Conservation (phyloP, 1,140 invertebrate genomes). For the Drosophila neocordata region DNA sequence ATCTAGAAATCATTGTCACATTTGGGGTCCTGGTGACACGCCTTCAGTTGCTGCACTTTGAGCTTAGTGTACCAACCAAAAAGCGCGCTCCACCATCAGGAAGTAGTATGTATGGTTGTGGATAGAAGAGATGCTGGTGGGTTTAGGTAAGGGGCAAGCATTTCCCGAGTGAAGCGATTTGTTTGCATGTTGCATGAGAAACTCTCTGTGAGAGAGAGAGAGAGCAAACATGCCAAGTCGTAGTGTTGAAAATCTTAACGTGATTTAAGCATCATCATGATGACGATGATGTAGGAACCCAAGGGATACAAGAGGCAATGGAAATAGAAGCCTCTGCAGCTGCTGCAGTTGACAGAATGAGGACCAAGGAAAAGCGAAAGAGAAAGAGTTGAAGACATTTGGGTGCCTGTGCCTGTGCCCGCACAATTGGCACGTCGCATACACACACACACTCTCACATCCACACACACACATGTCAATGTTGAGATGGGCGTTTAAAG, state of each 20-base stretch:
- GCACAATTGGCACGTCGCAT: conserved; percentile 19
- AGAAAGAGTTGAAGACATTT: conserved; percentile 6
- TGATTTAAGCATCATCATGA: conserved; percentile 20
- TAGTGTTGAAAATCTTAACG: conserved; percentile 26
- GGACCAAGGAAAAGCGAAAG: neutral
- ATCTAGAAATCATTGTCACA: conserved; percentile 18
- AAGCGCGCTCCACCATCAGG: conserved; percentile 1
- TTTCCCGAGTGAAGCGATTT: conserved; percentile 11
- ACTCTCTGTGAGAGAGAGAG: neutral
- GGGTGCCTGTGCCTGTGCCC: conserved; percentile 14
- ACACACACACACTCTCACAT: neutral
- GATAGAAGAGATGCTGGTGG: neutral
- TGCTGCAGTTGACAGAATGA: conserved; percentile 11
- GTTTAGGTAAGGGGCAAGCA: neutral
- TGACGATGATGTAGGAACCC: neutral
- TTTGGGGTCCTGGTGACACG: conserved; percentile 8
- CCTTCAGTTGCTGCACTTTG: conserved; percentile 4
- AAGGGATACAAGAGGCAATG: neutral
- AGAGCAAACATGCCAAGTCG: conserved; percentile 23
- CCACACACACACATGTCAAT: neutral
- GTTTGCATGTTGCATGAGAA: conserved; percentile 21
- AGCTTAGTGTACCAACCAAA: conserved; percentile 5
- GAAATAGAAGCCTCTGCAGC: conserved; percentile 9
- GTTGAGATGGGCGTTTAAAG: neutral
- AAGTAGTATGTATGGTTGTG: neutral